Evolutionary conservation across 2,797 vertebrate genomes (phyloP).

Genomic region (Pseudomugil gertrudae): DNA sequence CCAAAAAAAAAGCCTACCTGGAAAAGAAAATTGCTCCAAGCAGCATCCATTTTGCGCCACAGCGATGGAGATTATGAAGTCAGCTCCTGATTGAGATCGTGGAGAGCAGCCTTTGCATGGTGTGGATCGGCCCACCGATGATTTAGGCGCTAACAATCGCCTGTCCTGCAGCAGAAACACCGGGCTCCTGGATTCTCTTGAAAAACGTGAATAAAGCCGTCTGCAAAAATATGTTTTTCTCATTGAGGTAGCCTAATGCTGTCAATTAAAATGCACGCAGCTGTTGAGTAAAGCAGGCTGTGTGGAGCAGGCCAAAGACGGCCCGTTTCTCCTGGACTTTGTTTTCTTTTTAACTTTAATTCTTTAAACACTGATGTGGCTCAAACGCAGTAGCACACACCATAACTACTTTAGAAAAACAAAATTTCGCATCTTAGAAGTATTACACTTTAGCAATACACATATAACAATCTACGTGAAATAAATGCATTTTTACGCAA

Average conservation of each 20-base stretch:
- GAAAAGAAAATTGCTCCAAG: constrained; percentile 88
- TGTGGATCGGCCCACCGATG: constrained; percentile 44
- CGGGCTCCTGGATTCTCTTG: constrained; percentile 40
- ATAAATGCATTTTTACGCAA: constrained; percentile 67
- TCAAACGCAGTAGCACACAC: constrained; percentile 35
- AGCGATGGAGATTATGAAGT: constrained; percentile 76
- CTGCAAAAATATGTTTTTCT: constrained; percentile 49
- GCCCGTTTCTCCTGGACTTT: constrained; percentile 56
- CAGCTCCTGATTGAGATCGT: constrained; percentile 70
- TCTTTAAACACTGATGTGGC: constrained; percentile 34
- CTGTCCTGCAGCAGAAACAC: constrained; percentile 43
- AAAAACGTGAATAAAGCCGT: constrained; percentile 55
- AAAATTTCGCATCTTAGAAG: constrained; percentile 46
- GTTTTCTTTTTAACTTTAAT: constrained; percentile 49
- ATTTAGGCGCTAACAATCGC: constrained; percentile 35
- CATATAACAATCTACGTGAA: constrained; percentile 52
- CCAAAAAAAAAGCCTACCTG: constrained; percentile 75
- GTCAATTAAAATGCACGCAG: constrained; percentile 66
- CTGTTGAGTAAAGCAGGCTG: constrained; percentile 59
- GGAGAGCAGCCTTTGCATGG: constrained; percentile 63
- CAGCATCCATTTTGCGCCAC: constrained; percentile 85
- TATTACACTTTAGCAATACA: constrained; percentile 53
- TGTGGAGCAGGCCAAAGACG: constrained; percentile 57
- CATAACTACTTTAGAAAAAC: constrained; percentile 33
- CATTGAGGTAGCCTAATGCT: constrained; percentile 65